Conservation (phyloP, 2,113 vertebrate species). For the Anhinga anhinga region DNA sequence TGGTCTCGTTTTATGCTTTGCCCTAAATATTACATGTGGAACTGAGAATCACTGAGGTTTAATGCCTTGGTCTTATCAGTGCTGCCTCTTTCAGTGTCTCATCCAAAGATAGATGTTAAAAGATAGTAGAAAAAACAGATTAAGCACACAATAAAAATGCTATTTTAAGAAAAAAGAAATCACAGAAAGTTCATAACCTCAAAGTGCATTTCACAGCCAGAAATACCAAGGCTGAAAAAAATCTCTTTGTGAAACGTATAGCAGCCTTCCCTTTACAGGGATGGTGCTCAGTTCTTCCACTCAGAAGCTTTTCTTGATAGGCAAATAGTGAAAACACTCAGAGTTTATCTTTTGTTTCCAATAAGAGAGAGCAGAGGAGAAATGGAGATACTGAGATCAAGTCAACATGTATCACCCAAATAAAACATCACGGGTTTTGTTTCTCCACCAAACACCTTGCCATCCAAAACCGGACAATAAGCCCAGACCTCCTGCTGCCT, state of each 20-base stretch:
- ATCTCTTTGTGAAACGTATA: background rate
- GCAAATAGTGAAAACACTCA: background rate
- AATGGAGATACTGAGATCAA: background rate
- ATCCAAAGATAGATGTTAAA: background rate
- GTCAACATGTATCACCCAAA: background rate
- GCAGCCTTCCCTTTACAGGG: background rate
- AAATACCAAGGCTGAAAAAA: background rate
- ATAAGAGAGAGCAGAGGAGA: background rate
- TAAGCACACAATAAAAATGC: background rate
- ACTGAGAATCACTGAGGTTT: background rate
- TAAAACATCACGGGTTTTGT: background rate
- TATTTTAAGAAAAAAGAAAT: background rate
- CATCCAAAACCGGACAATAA: background rate
- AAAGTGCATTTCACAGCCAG: background rate
- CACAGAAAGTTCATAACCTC: background rate
- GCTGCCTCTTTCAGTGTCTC: background rate
- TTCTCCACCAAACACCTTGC: background rate
- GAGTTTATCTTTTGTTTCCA: background rate
- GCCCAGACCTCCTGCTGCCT: background rate
- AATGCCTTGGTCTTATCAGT: rapidly evolving
- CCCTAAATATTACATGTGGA: background rate
- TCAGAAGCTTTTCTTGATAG: background rate
- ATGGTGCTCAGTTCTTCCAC: background rate
- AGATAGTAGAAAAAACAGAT: background rate
- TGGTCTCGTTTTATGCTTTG: background rate